Evolutionary conservation across 2,888 invertebrate genomes (phyloP), one percentile per base, ranked within the genome.

Genomic region (Heliconius charithonia): DNA sequence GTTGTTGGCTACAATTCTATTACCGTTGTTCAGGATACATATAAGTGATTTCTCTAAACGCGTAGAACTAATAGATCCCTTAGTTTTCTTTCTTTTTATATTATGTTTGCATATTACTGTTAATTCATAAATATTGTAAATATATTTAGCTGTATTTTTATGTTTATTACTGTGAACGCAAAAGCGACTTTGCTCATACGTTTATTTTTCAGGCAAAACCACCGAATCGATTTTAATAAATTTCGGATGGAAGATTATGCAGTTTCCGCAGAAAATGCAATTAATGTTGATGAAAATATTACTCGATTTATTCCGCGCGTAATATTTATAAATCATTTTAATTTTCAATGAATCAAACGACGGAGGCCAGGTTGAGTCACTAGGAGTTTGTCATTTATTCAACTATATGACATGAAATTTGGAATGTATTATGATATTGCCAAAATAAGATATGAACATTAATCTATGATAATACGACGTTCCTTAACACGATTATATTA

Each of bases 381-480:
- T 41, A 41, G 41, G 25, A 7, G 41, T 9, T 10, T 4, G n/a
- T 41, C 25, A 41, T 41, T 13, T 41, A 32, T 9, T 29, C 29
- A 16, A 19, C 29, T 65, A 9, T 3, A 32, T 66, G 19, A 32
- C 32, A 37, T 37, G 22, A 66, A 10, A n/a, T 56, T 56, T n/a
- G 22, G 1, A 22, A 56, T 51, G 6, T 51, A n/a, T 22, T 7
- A 56, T 9, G 3, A n/a, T 56, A 3, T 22, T n/a, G 56, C n/a
- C 9, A 62, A 62, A 12, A 25, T 62, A 25, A 62, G n/a, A 37
- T 41, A 41, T 69, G 41, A 25, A 41, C 41, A 45, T 25, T 59
- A 71, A 76, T 76, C 29, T 77, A 75, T 75, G 75, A 81, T 77
- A 70, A 76, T 77, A 73, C 78, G 76, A 75, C 73, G 66, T 80